Percentiles rank a stretch among this genome's conserved stretches.
Conservation (phyloP, 2,113 vertebrate genomes). For the Pituophis catenifer region DNA sequence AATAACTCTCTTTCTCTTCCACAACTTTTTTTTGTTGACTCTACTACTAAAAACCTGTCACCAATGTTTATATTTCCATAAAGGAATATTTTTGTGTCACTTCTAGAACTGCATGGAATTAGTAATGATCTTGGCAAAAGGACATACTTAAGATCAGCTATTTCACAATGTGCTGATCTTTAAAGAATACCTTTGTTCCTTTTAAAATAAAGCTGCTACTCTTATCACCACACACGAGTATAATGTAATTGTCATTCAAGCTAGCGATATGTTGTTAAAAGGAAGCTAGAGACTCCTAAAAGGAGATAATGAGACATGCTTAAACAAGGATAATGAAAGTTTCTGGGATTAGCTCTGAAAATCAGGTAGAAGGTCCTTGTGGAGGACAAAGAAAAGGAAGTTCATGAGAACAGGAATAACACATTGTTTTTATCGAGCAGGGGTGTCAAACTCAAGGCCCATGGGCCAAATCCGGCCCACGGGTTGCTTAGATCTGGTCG, state of each 20-base stretch:
- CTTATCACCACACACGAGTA: not conserved
- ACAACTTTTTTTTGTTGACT: not conserved
- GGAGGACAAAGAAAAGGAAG: not conserved
- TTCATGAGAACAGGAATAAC: not conserved
- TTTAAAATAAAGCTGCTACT: not conserved
- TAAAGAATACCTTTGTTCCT: not conserved
- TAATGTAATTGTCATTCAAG: constrained; percentile 34
- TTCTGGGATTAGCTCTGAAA: constrained; percentile 1
- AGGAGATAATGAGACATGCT: not conserved
- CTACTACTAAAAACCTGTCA: not conserved
- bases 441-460: too few relatives aligned
- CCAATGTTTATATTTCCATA: not conserved
- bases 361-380: not conserved
- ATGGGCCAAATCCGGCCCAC: rapidly evolving
- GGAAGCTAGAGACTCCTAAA: constrained; percentile 20
- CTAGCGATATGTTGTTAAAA: constrained; percentile 35
- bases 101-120: not conserved
- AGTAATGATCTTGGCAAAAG: not conserved
- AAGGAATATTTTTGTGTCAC: not conserved
- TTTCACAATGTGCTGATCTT: not conserved
- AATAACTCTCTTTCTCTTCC: not conserved
- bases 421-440: not conserved
- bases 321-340: constrained; percentile 6
- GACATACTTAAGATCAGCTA: not conserved
- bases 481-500: too few relatives aligned